These are phyloP conservation scores for Merops nubicus DNA, from an alignment of 2,113 vertebrate genomes.

Conservation along the genomic window DNA sequence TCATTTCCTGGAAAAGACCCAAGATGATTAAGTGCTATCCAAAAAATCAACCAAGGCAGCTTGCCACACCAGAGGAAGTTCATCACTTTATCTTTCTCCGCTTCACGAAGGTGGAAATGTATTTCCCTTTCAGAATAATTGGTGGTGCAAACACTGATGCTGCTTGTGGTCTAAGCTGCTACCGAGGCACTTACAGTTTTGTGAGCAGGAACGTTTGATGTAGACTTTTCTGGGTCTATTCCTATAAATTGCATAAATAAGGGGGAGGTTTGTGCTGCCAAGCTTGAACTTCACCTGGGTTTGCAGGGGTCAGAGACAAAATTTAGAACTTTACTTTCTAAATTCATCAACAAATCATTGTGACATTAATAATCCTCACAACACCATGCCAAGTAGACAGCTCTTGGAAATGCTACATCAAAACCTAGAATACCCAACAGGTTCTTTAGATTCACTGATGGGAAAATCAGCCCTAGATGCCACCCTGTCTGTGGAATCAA, in stretches of 20 bases:
- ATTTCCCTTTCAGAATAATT: conserved; percentile 51
- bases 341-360: background rate
- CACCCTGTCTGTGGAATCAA: background rate
- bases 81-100: conserved; percentile 33
- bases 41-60: conserved; percentile 38
- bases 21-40: conserved; percentile 27
- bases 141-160: background rate
- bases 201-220: background rate
- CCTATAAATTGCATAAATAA: conserved; percentile 3
- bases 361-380: background rate
- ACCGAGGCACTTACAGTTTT: conserved; percentile 22
- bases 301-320: background rate
- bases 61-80: conserved; percentile 46
- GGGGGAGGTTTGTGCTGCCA: background rate
- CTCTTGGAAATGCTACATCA: background rate
- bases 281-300: background rate
- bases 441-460: background rate
- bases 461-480: background rate
- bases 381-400: background rate
- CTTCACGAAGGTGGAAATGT: conserved; percentile 44
- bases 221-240: conserved; percentile 16
- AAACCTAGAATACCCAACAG: background rate
- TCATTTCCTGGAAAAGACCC: conserved; percentile 43
- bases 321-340: background rate
- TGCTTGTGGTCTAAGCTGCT: conserved; percentile 28